Conservation (phyloP, 1,140 invertebrate species). For the Heliconius himera region DNA sequence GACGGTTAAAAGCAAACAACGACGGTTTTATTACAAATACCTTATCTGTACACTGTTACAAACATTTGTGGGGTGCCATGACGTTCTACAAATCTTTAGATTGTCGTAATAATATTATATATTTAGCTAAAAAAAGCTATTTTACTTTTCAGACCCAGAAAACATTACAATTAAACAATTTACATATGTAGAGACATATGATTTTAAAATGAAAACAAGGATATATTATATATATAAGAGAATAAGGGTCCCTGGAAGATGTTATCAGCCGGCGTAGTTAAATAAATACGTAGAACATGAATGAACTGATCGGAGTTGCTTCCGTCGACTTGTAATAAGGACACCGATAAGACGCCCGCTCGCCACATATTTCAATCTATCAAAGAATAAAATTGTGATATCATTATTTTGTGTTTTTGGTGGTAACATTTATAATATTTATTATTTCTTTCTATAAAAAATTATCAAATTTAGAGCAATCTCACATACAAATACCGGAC, state of each 20-base stretch:
- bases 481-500: too few species aligned
- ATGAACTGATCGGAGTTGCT: slow-evolving; percentile 66
- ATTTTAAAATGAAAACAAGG: background rate
- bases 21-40: slow-evolving; percentile 44
- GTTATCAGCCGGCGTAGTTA: slow-evolving; percentile 39
- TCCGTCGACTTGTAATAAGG: slow-evolving; percentile 71
- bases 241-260: slow-evolving; percentile 21
- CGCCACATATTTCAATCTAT: slow-evolving; percentile 35
- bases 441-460: slow-evolving; percentile 1
- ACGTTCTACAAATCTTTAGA: background rate
- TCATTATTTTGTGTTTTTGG: slow-evolving; percentile 24
- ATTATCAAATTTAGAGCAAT: too few species aligned
- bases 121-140: background rate
- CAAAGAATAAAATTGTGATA: slow-evolving; percentile 26
- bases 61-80: slow-evolving; percentile 15
- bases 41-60: slow-evolving; percentile 41
- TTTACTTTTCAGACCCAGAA: background rate
- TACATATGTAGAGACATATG: background rate
- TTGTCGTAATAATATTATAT: background rate
- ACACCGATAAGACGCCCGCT: slow-evolving; percentile 59
- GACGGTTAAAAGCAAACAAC: slow-evolving; percentile 51
- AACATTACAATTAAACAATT: background rate
- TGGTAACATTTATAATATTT: background rate
- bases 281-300: slow-evolving; percentile 73
- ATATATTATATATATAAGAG: background rate